Percentiles rank a stretch among this genome's conserved stretches.
Conservation (phyloP, 2,797 vertebrate species). For the Rhinella marina region DNA sequence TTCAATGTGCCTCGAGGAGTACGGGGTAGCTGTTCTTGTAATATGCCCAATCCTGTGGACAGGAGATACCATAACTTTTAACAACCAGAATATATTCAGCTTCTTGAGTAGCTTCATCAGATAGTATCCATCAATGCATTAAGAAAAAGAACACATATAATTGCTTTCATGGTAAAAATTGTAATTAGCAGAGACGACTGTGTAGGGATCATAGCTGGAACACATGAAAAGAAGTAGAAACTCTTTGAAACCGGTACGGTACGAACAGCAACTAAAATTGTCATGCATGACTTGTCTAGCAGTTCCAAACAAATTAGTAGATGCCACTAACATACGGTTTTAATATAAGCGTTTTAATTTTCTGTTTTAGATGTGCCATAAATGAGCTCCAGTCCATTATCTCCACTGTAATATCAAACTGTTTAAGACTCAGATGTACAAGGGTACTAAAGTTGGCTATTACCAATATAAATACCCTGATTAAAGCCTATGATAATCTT, state of each 20-base stretch:
- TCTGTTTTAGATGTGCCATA: constrained; percentile 35
- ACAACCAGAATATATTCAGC: neutral
- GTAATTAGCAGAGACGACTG: neutral
- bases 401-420: constrained; percentile 32
- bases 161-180: neutral
- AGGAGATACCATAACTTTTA: too few species aligned
- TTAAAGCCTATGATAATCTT: constrained; percentile 53
- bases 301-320: constrained; percentile 24
- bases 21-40: too few species aligned
- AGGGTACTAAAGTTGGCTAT: constrained; percentile 41
- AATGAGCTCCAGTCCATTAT: constrained; percentile 39
- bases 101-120: neutral
- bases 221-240: constrained; percentile 21
- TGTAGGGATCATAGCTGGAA: neutral
- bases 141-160: too few species aligned
- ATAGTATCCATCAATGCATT: neutral
- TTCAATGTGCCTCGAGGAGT: too few species aligned
- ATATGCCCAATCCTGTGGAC: too few species aligned
- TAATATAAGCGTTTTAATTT: constrained; percentile 52
- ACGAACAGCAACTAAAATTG: neutral
- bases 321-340: constrained; percentile 23
- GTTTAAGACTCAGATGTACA: constrained; percentile 43
- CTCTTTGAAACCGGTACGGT: neutral
- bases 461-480: constrained; percentile 45
- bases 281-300: constrained; percentile 31